Base-by-base conservation (phyloP, 2,888 invertebrate genomes). In the Conomelus anceps region DNA sequence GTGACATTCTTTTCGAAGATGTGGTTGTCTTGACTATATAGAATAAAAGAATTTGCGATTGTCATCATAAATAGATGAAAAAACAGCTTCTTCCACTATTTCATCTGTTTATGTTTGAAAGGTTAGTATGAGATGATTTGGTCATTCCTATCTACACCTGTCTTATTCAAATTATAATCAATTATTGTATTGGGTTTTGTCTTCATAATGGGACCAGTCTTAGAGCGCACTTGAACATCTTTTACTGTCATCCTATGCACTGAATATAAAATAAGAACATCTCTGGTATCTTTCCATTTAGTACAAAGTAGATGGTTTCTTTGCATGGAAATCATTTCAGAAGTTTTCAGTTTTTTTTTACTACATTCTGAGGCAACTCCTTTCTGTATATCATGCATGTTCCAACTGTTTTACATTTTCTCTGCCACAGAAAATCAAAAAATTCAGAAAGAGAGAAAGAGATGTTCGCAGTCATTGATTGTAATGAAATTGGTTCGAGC, bases 181-280 rank as follows among this genome's bases (percentile, higher is more conserved):
- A 86, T 22, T 22, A 86, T 26, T 86, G 24, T 24, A 86, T 86
- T 24, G 17, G 86, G 86, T 86, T 86, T 86, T 22, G 23, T 24
- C 7, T 86, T 86, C 22, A 23, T 23, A 6, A 26, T n/a, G 0
- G 22, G 22, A 23, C 86, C 86, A 11, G 9, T 20, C 17, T 23
- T 86, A 17, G 13, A 17, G 1, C 23, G 0, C 22, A 86, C 29
- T 22, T 11, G 22, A 17, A 86, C 86, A 86, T 26, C 23, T 9
- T 11, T 26, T 26, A 3, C 22, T 86, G 85, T 90, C 91, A 90
- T 86, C 90, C 90, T 88, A 91, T 88, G 90, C 1, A 26, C 22
- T 26, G 85, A 24, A 23, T 84, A 88, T 85, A 88, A 22, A 22
- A 26, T 24, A 11, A 88, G 22, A 22, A 88, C 85, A 88, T 88